phyloP scores from a whole-genome alignment of 37 sponge, comb jelly and placozoan genomes.

The Theonella swinhoei region DNA sequence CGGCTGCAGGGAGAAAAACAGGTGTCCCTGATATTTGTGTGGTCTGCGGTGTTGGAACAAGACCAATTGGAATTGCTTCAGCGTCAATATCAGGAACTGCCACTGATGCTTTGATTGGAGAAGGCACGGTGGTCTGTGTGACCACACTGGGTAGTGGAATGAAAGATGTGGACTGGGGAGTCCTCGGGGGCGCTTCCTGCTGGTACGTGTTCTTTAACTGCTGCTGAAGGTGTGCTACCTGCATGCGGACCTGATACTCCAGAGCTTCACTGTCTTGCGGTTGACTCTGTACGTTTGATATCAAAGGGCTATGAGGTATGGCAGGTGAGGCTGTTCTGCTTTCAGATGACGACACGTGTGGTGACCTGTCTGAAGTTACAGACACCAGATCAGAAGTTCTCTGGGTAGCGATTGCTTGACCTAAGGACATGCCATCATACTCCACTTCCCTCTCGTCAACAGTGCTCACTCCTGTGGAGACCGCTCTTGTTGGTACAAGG shows the following conservation, averaged over 20 bases:
- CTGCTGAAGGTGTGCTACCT: conserved; percentile 49
- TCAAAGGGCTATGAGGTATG: background rate
- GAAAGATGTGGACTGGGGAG: background rate
- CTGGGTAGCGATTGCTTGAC: background rate
- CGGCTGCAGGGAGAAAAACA: background rate
- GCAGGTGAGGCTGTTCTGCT: background rate
- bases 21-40: background rate
- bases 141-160: background rate
- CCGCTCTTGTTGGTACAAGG: background rate
- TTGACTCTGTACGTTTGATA: background rate
- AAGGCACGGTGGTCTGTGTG: background rate
- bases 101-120: background rate
- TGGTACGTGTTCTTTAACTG: conserved; percentile 10
- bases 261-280: conserved; percentile 1
- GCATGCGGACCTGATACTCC: conserved; percentile 37
- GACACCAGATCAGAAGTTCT: background rate
- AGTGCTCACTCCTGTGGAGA: background rate
- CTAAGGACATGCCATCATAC: background rate
- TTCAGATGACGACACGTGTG: background rate
- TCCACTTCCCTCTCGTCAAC: background rate
- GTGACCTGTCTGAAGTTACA: no score
- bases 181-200: background rate
- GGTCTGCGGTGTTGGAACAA: background rate
- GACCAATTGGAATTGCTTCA: background rate
- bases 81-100: background rate